Percentiles rank a stretch among this genome's conserved stretches.
These are phyloP conservation scores for Argyrosomus japonicus DNA, from an alignment of 2,113 vertebrate species.

Conservation along the genomic window DNA sequence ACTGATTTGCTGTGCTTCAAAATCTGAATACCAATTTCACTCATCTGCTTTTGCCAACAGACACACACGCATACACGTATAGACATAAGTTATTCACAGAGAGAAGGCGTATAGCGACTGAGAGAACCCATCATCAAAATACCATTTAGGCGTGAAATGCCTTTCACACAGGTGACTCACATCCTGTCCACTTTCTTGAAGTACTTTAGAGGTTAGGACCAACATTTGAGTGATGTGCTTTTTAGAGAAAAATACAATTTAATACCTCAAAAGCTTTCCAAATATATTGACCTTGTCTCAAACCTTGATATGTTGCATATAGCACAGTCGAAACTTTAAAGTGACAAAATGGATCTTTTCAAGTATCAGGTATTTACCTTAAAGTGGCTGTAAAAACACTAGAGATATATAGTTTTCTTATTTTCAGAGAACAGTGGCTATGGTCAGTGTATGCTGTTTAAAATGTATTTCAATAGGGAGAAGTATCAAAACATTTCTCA, in stretches of 20 bases:
- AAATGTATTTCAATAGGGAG: no score
- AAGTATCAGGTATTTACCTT: background rate
- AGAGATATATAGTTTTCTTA: background rate
- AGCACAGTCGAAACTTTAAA: background rate
- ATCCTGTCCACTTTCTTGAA: slow-evolving; percentile 24
- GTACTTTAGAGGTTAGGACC: slow-evolving; percentile 20
- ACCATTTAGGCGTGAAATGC: slow-evolving; percentile 41
- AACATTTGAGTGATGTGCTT: slow-evolving; percentile 6
- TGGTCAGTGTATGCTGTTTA: no score
- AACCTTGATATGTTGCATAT: background rate
- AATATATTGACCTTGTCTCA: slow-evolving; percentile 11
- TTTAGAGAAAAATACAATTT: background rate
- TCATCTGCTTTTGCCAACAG: slow-evolving; percentile 4
- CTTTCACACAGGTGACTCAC: slow-evolving; percentile 24
- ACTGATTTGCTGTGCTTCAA: slow-evolving; percentile 1
- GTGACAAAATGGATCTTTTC: background rate
- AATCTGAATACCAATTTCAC: slow-evolving; percentile 34
- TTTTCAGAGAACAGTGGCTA: background rate
- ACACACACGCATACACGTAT: background rate
- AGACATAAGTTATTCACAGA: background rate
- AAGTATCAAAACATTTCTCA: background rate
- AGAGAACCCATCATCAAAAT: slow-evolving; percentile 25
- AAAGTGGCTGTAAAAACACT: background rate
- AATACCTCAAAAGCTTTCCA: slow-evolving; percentile 16
- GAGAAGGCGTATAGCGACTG: background rate